A percentile compares a stretch with the other conserved stretches of the same genome.
phyloP scores from a whole-genome alignment of 53 echinoderm and acorn worm genomes.

The Echinarachnius parma region DNA sequence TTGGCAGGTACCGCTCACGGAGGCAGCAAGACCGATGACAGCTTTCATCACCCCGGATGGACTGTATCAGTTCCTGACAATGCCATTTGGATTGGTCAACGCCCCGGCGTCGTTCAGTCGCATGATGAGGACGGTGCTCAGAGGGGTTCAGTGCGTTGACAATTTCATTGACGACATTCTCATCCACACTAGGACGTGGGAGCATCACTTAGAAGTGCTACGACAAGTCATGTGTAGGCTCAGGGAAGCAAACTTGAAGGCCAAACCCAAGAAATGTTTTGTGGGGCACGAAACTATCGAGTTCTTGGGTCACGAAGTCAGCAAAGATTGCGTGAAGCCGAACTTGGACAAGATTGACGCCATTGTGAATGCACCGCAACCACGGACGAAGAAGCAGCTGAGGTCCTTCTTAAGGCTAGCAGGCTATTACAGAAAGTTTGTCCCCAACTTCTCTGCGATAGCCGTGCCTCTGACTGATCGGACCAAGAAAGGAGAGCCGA shows the following conservation, averaged over 20 bases:
- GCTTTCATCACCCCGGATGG: slow-evolving; percentile 42
- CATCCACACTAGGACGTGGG: slow-evolving; percentile 46
- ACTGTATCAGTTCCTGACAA: slow-evolving; percentile 34
- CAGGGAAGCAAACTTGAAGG: slow-evolving; percentile 35
- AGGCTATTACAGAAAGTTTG: slow-evolving; percentile 47
- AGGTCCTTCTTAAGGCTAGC: slow-evolving; percentile 55
- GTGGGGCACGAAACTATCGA: slow-evolving; percentile 41
- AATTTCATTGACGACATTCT: slow-evolving; percentile 45
- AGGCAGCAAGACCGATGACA: slow-evolving; percentile 33
- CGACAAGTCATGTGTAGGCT: slow-evolving; percentile 41
- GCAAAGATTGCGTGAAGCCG: slow-evolving; percentile 37
- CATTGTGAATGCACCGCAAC: slow-evolving; percentile 28
- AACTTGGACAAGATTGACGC: slow-evolving; percentile 30
- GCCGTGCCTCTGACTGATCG: slow-evolving; percentile 62
- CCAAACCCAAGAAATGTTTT: slow-evolving; percentile 52
- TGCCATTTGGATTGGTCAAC: slow-evolving; percentile 64
- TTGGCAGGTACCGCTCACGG: slow-evolving; percentile 50
- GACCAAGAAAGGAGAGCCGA: slow-evolving; percentile 57
- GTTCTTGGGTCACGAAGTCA: slow-evolving; percentile 53
- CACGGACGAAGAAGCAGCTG: slow-evolving; percentile 61
- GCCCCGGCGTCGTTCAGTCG: slow-evolving; percentile 54
- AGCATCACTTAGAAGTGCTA: slow-evolving; percentile 38
- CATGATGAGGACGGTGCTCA: slow-evolving; percentile 37
- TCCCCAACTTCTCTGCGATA: slow-evolving; percentile 52
- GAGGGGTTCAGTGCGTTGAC: slow-evolving; percentile 17